Conservation (phyloP, 2,888 invertebrate species). For the Phyto melanocephala region DNA sequence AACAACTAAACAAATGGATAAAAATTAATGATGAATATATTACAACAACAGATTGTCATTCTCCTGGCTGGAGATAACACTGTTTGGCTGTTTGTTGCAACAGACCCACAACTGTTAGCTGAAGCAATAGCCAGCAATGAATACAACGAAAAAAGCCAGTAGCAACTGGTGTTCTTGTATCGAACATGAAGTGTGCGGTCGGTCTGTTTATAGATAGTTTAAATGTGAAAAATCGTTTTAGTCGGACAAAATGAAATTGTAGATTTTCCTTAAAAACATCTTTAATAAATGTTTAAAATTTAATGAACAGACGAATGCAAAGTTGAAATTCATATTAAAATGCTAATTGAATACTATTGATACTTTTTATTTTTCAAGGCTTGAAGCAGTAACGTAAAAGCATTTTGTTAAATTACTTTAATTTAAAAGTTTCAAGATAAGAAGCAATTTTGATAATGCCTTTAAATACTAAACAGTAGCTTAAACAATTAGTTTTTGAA, state of each 20-base stretch:
- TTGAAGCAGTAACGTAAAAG: conserved; percentile 9
- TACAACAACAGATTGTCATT: conserved; percentile 62
- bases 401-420: conserved; percentile 21
- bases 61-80: conserved; percentile 55
- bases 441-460: conserved; percentile 9
- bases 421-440: too few relatives aligned
- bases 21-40: conserved; percentile 64
- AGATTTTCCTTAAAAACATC: conserved; percentile 18
- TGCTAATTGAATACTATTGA: conserved; percentile 40
- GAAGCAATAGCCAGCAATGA: not conserved
- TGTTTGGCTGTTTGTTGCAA: conserved; percentile 10
- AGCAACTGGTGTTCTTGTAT: conserved; percentile 63
- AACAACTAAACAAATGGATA: conserved; percentile 42
- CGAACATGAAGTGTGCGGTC: conserved; percentile 64
- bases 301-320: not conserved
- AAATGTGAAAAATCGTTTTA: conserved; percentile 63
- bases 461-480: conserved; percentile 14
- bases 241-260: conserved; percentile 61
- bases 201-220: conserved; percentile 60
- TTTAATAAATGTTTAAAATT: conserved; percentile 32
- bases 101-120: not conserved
- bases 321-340: conserved; percentile 25
- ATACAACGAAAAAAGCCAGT: conserved; percentile 46
- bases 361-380: conserved; percentile 40
- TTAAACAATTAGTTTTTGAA: too few relatives aligned